phyloP scores from a whole-genome alignment of 2,113 vertebrate species.

The Pituophis catenifer region DNA sequence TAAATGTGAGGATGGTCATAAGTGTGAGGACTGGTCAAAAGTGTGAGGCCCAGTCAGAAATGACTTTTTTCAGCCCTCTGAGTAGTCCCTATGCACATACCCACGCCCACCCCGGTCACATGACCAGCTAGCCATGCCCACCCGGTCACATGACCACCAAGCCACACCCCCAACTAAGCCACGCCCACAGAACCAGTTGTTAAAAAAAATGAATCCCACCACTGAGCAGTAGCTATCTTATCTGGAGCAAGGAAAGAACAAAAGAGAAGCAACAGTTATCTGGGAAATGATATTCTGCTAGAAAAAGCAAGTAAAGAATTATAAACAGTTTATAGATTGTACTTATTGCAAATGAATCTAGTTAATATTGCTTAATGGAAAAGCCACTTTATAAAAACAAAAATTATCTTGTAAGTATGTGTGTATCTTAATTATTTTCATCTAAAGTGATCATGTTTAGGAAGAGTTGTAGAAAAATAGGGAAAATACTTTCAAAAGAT shows the following conservation, averaged over 20 bases:
- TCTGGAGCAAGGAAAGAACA: background rate
- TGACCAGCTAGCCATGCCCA: too few species aligned
- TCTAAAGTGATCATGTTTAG: background rate
- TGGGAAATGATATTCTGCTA: background rate
- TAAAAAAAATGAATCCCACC: too few species aligned
- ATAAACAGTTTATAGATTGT: background rate
- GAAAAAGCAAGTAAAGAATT: background rate
- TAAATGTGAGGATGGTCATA: too few species aligned
- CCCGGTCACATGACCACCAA: too few species aligned
- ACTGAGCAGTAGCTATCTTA: background rate
- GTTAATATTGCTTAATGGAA: background rate
- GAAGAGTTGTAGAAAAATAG: background rate
- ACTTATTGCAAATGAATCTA: background rate
- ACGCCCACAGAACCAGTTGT: too few species aligned
- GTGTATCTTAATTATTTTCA: background rate
- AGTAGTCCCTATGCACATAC: too few species aligned
- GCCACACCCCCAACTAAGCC: too few species aligned
- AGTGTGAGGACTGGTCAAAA: too few species aligned
- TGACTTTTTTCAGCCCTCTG: too few species aligned
- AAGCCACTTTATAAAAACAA: background rate
- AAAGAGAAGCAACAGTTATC: background rate
- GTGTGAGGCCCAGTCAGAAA: too few species aligned
- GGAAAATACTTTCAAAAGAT: background rate
- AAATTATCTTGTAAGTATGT: background rate
- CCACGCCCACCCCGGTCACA: too few species aligned